Conservation (phyloP, 2,888 invertebrate species). For the Agapetus fuscipes region DNA sequence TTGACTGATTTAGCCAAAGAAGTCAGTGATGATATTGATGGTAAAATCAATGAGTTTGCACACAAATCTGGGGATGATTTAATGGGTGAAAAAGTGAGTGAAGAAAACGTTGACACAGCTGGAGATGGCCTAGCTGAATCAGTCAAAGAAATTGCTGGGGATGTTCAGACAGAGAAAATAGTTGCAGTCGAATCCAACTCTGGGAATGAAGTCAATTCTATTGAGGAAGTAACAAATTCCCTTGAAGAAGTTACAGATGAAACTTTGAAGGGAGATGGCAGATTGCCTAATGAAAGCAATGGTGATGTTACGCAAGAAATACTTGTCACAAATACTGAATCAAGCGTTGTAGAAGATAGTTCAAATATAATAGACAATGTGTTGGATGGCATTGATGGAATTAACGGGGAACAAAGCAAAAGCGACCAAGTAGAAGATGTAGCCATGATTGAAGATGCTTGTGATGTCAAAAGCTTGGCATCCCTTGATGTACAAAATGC, state of each 20-base stretch:
- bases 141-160: neutral
- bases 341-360: too few relatives aligned
- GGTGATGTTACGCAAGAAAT: too few relatives aligned
- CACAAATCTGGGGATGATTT: neutral
- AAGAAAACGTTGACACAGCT: slow-evolving; percentile 1
- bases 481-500: too few relatives aligned
- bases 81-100: neutral
- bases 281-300: too few relatives aligned
- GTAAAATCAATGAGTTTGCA: neutral
- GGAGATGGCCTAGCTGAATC: neutral
- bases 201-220: neutral
- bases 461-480: too few relatives aligned
- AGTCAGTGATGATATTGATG: neutral
- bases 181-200: neutral
- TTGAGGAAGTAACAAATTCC: neutral
- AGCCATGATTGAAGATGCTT: too few relatives aligned
- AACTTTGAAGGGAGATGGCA: neutral
- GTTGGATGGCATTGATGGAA: too few relatives aligned
- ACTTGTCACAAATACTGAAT: too few relatives aligned
- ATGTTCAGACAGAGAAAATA: neutral
- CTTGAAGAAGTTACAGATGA: neutral
- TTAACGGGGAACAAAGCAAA: too few relatives aligned
- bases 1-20: neutral
- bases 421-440: too few relatives aligned
- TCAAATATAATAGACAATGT: too few relatives aligned